Evolutionary conservation across 1,140 invertebrate genomes (phyloP).

Genomic region (Eupeodes corollae): DNA sequence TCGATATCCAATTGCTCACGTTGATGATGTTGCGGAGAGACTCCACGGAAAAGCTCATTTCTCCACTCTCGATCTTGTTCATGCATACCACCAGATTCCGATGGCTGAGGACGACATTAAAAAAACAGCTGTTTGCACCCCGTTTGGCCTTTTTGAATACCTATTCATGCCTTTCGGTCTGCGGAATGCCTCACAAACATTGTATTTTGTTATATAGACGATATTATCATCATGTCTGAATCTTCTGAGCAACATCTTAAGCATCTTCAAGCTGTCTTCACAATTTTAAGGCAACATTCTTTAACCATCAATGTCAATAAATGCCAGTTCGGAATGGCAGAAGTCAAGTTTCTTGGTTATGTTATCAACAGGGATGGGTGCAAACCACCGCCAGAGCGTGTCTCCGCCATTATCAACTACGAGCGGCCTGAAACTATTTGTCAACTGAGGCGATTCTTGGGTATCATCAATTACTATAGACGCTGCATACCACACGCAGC

Average conservation of each 20-base stretch:
- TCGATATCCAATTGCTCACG: constrained; percentile 22
- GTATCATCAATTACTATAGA: constrained; percentile 31
- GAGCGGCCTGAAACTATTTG: constrained; percentile 15
- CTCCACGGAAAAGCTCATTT: constrained; percentile 36
- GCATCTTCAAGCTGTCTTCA: constrained; percentile 16
- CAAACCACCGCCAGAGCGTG: constrained; percentile 9
- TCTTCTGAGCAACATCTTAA: constrained; percentile 17
- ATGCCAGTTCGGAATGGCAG: constrained; percentile 16
- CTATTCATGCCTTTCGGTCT: constrained; percentile 22
- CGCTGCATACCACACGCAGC: constrained; percentile 21
- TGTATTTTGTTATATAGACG: constrained; percentile 28
- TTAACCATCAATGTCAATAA: constrained; percentile 19
- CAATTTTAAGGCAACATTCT: constrained; percentile 9
- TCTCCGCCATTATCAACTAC: constrained; percentile 13
- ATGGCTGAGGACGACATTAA: constrained; percentile 21
- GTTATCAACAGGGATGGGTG: constrained; percentile 6
- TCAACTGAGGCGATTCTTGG: constrained; percentile 23
- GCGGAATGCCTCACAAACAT: constrained; percentile 34
- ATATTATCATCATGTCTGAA: constrained; percentile 30
- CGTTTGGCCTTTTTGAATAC: constrained; percentile 26
- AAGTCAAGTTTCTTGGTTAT: constrained; percentile 18
- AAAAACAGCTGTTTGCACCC: constrained; percentile 34
- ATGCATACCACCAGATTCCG: constrained; percentile 40
- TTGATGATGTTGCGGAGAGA: constrained; percentile 23
- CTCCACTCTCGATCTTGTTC: constrained; percentile 37